Evolutionary conservation across 2,113 vertebrate genomes (phyloP).

Genomic region (Symphodus melops): DNA sequence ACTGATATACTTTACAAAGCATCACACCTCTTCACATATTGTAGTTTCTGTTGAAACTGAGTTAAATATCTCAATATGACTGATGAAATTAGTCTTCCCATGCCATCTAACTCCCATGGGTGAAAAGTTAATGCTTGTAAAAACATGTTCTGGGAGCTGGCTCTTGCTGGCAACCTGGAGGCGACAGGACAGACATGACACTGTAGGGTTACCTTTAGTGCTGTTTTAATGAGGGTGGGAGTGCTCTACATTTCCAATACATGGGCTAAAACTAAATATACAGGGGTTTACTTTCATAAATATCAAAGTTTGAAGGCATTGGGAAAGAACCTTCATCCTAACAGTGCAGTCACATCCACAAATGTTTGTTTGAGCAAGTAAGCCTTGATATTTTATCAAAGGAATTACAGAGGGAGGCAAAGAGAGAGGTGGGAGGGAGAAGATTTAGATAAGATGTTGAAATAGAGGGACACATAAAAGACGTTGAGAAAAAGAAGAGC

Average conservation of each 20-base stretch:
- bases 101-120: too few species aligned
- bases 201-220: too few species aligned
- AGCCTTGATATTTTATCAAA: slow-evolving; percentile 77
- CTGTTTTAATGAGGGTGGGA: too few species aligned
- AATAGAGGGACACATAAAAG: slow-evolving; percentile 50
- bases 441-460: slow-evolving; percentile 26
- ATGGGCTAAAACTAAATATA: slow-evolving; percentile 27
- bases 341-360: slow-evolving; percentile 34
- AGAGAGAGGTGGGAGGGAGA: slow-evolving; percentile 16
- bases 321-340: slow-evolving; percentile 3
- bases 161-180: too few species aligned
- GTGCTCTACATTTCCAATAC: background rate
- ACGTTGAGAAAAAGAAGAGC: slow-evolving; percentile 37
- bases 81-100: too few species aligned
- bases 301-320: background rate
- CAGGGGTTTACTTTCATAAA: background rate
- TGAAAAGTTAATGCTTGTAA: too few species aligned
- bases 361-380: slow-evolving; percentile 64
- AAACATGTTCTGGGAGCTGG: too few species aligned
- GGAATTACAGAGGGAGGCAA: slow-evolving; percentile 18
- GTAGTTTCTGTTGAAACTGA: background rate
- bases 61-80: background rate
- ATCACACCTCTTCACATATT: background rate
- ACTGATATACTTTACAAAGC: background rate
- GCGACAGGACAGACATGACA: too few species aligned